phyloP scores from a whole-genome alignment of 2,113 vertebrate genomes.

The Pelmatolapia mariae region DNA sequence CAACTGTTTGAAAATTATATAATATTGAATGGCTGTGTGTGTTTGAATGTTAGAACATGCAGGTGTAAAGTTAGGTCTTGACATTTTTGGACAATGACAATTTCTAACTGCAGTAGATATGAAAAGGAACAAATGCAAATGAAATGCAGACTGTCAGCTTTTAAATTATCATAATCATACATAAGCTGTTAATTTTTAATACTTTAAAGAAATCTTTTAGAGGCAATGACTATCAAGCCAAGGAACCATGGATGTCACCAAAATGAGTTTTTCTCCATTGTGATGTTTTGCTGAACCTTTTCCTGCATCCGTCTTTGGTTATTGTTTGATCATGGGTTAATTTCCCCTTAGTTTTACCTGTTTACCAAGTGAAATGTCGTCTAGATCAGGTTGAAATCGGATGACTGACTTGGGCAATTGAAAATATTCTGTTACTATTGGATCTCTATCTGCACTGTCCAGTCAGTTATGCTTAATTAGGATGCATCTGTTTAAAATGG shows the following conservation, averaged over 20 bases:
- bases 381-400: background rate
- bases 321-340: background rate
- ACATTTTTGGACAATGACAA: background rate
- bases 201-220: background rate
- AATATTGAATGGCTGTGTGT: background rate
- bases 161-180: background rate
- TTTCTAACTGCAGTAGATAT: background rate
- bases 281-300: background rate
- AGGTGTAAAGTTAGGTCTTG: background rate
- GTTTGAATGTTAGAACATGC: background rate
- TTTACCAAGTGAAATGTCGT: background rate
- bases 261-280: background rate
- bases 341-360: background rate
- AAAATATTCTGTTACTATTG: background rate
- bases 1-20: background rate
- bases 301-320: background rate
- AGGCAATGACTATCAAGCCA: background rate
- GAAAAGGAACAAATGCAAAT: background rate
- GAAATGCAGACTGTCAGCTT: background rate
- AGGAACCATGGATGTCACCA: background rate
- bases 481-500: background rate
- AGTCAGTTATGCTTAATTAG: background rate
- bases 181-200: background rate
- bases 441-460: background rate
- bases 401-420: background rate